Conservation (phyloP, 2,113 vertebrate species). For the Dunckerocampus dactyliophorus region DNA sequence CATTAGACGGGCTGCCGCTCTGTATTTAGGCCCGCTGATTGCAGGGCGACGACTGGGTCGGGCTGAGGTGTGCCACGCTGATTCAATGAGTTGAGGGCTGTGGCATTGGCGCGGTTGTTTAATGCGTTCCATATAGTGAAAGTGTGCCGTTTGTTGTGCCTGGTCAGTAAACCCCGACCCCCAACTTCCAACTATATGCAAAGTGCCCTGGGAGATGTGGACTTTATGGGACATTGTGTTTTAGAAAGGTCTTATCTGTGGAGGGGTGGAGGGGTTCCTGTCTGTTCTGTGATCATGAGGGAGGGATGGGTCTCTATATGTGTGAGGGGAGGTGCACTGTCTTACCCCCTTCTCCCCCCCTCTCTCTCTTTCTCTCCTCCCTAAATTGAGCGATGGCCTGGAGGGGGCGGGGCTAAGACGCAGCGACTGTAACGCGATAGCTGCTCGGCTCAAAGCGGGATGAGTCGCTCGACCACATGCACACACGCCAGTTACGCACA, state of each 20-base stretch:
- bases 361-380: constrained; percentile 24
- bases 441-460: constrained; percentile 71
- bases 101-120: constrained; percentile 31
- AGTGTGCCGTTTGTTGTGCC: constrained; percentile 19
- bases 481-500: constrained; percentile 60
- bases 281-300: constrained; percentile 27
- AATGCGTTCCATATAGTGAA: constrained; percentile 50
- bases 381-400: constrained; percentile 59
- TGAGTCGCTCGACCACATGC: constrained; percentile 59
- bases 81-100: constrained; percentile 36
- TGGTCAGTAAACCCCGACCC: background rate
- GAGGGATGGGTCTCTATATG: constrained; percentile 1
- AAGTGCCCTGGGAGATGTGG: constrained; percentile 34
- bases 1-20: constrained; percentile 65
- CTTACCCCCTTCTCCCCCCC: background rate
- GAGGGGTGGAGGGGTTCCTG: constrained; percentile 25
- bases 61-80: constrained; percentile 59
- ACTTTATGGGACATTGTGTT: constrained; percentile 32
- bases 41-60: constrained; percentile 58
- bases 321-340: constrained; percentile 10
- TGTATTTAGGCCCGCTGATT: constrained; percentile 72
- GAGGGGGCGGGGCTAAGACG: constrained; percentile 78
- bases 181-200: constrained; percentile 1
- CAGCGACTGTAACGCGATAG: constrained; percentile 81
- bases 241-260: constrained; percentile 41